Conservation (phyloP, 1,140 invertebrate species). For the Bombus cullumanus region DNA sequence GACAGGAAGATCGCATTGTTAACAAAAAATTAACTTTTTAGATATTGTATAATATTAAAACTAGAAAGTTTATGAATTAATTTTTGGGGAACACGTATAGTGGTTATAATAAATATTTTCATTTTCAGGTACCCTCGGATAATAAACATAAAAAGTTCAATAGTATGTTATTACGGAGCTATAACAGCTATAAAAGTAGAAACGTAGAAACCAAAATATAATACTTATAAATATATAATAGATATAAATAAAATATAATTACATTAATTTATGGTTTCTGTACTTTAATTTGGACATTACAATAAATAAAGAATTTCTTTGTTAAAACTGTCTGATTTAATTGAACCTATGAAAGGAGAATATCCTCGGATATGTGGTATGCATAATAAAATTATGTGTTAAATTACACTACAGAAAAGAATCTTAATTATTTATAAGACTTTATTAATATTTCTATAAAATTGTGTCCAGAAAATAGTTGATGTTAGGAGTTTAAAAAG, state of each 20-base stretch:
- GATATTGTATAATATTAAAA: neutral
- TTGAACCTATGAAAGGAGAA: neutral
- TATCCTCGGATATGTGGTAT: neutral
- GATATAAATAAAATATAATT: no score
- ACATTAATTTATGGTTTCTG: neutral
- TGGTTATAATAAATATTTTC: neutral
- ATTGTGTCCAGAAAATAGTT: neutral
- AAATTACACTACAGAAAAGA: neutral
- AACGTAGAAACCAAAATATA: neutral
- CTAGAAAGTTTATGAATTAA: neutral
- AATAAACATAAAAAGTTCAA: neutral
- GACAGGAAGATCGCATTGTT: neutral
- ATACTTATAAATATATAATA: no score
- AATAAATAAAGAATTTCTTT: neutral
- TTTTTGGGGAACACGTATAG: neutral
- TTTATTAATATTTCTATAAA: neutral
- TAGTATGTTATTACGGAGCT: neutral
- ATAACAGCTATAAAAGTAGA: neutral
- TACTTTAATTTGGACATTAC: neutral
- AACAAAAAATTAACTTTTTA: neutral
- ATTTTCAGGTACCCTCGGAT: neutral
- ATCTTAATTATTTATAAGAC: neutral
- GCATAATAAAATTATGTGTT: neutral
- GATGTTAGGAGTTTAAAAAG: no score
- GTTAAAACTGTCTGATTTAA: neutral